phyloP scores from a whole-genome alignment of 2,888 invertebrate species.

The Coleophora flavipennella region DNA sequence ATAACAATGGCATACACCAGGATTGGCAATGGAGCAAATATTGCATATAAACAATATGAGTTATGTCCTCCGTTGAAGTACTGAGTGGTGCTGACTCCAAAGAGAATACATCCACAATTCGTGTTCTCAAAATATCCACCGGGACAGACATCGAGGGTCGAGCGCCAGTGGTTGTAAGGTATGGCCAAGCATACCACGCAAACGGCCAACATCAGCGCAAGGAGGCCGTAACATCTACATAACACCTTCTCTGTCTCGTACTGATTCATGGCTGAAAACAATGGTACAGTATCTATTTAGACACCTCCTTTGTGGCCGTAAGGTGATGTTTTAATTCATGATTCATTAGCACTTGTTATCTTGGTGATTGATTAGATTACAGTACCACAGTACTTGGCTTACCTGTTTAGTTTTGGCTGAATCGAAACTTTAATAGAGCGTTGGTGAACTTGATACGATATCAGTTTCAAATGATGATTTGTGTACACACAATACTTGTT shows the following conservation, averaged over 20 bases:
- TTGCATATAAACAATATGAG: constrained; percentile 77
- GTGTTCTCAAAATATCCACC: constrained; percentile 68
- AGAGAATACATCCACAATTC: constrained; percentile 80
- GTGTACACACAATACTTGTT: too few relatives aligned
- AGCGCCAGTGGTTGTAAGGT: constrained; percentile 79
- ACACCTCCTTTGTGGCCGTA: too few relatives aligned
- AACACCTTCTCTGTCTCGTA: constrained; percentile 51
- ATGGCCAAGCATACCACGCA: constrained; percentile 70
- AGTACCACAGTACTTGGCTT: too few relatives aligned
- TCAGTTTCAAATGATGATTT: too few relatives aligned
- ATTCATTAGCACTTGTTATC: too few relatives aligned
- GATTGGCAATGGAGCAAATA: constrained; percentile 76
- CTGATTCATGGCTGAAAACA: constrained; percentile 41
- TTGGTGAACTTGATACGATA: too few relatives aligned
- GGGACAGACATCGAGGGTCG: constrained; percentile 77
- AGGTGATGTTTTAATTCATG: too few relatives aligned
- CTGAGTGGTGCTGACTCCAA: constrained; percentile 73
- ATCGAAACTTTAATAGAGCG: too few relatives aligned
- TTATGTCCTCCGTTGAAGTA: constrained; percentile 78
- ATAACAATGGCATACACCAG: constrained; percentile 76
- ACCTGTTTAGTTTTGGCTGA: not conserved
- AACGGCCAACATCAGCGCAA: constrained; percentile 38
- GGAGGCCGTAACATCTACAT: constrained; percentile 45
- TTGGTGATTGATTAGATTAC: too few relatives aligned
- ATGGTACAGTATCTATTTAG: too few relatives aligned